These are phyloP conservation scores for Carpatolechia fugitivella DNA, from an alignment of 2,888 invertebrate genomes.

Conservation along the genomic window DNA sequence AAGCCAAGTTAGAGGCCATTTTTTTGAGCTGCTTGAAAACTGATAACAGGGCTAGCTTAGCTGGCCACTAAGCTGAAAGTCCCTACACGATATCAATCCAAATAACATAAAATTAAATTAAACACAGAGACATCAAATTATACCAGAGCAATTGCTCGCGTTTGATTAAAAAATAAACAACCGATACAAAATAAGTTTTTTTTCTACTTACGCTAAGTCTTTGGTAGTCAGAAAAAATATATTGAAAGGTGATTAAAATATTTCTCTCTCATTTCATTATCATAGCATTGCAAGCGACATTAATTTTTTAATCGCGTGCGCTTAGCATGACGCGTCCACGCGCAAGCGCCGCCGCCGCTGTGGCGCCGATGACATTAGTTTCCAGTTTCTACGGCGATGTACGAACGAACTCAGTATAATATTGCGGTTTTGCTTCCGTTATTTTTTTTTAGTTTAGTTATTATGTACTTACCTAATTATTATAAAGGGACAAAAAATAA, in stretches of 20 bases:
- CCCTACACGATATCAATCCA: too few species aligned
- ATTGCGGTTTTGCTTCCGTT: background rate
- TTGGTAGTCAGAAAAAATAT: too few species aligned
- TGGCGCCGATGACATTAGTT: background rate
- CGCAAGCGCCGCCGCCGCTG: background rate
- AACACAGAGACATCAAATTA: too few species aligned
- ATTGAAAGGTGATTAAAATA: background rate
- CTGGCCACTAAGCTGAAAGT: too few species aligned
- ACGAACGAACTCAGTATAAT: background rate
- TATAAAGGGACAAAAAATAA: background rate
- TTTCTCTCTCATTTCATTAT: background rate
- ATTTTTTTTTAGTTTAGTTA: background rate
- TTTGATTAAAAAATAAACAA: too few species aligned
- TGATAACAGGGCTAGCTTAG: too few species aligned
- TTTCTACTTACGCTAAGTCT: too few species aligned
- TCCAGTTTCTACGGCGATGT: background rate
- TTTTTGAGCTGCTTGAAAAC: too few species aligned
- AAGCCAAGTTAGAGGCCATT: too few species aligned
- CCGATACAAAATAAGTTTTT: too few species aligned
- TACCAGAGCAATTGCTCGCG: too few species aligned
- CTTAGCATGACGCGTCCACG: background rate
- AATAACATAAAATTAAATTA: too few species aligned
- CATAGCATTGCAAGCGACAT: slow-evolving; percentile 1
- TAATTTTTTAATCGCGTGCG: slow-evolving; percentile 14
- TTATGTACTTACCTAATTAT: background rate